Percentiles rank a stretch among this genome's conserved stretches.
These are phyloP conservation scores for Homarus americanus DNA, from an alignment of 1,140 invertebrate species.

Conservation along the genomic window DNA sequence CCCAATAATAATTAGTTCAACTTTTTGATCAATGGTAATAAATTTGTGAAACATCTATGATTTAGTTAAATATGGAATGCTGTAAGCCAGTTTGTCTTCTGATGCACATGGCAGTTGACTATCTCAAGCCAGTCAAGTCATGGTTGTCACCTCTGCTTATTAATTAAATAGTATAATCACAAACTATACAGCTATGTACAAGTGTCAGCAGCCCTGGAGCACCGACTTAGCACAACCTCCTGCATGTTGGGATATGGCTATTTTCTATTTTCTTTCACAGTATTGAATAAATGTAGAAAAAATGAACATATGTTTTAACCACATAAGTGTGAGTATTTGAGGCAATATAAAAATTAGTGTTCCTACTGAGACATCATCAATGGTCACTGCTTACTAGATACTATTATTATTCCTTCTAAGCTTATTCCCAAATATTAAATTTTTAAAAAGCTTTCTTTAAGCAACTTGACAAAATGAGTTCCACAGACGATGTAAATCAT, in stretches of 20 bases:
- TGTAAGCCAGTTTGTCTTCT: conserved; percentile 54
- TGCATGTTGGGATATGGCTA: conserved; percentile 53
- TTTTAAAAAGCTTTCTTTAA: conserved; percentile 27
- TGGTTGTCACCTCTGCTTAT: conserved; percentile 45
- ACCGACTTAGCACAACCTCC: conserved; percentile 65
- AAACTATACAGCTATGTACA: conserved; percentile 69
- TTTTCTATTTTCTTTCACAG: conserved; percentile 23
- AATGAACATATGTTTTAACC: conserved; percentile 43
- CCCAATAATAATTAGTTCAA: conserved; percentile 21
- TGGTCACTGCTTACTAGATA: conserved; percentile 28
- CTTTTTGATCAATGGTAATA: conserved; percentile 39
- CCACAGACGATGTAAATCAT: conserved; percentile 20
- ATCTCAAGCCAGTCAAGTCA: conserved; percentile 39
- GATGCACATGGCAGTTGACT: conserved; percentile 54
- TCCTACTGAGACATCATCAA: conserved; percentile 15
- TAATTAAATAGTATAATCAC: conserved; percentile 57
- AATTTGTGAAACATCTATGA: conserved; percentile 46
- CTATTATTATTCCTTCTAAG: conserved; percentile 44
- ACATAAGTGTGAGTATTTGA: conserved; percentile 61
- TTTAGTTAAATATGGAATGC: conserved; percentile 60
- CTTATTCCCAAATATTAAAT: conserved; percentile 22
- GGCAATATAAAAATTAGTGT: conserved; percentile 44
- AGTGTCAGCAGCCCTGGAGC: conserved; percentile 50
- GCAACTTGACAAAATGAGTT: conserved; percentile 37
- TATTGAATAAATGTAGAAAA: conserved; percentile 12